Evolutionary conservation across 2,113 vertebrate species (phyloP), one percentile per base, ranked within the genome.

Genomic region (Bubo blakistoni): DNA sequence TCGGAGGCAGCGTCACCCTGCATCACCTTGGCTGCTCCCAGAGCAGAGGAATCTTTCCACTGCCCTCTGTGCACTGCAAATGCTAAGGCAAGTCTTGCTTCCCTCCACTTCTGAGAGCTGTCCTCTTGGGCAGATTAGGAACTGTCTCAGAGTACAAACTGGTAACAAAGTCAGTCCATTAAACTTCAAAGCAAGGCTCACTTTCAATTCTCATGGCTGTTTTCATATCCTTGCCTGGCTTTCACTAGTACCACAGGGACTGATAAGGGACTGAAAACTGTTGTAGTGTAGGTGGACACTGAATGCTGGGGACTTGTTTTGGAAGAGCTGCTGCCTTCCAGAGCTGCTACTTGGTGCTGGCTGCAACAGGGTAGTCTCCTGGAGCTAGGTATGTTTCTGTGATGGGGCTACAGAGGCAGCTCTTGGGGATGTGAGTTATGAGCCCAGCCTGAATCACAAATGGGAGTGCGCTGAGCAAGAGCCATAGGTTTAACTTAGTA

Each of bases 1-100:
- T 59, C 2, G 1, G 54, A 42, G 57, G 8, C 52, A 70, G n/a
- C 0, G 0, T 81, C 61, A 69, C 57, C 21, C 57, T 16, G 13
- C 26, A 74, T 85, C 38, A 9, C 73, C 65, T 38, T 29, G 30
- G 4, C 70, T 51, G 34, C 34, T 83, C n/a, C 6, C 5, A 7
- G n/a, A 73, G 72, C 65, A 89, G 47, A 65, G 80, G 9, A n/a
- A 5, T 49, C 52, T 76, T 94, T 57, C 57, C 22, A 15, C 61
- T 20, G 13, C 30, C 26, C 49, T 83, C 63, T 44, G 24, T 26
- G 21, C 25, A 5, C 19, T 42, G 59, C 46, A 66, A 20, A 54
- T 54, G 9, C 67, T 27, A n/a, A 91, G 47, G 11, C 26, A 3
- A 3, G 13, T 27, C 36, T 58, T 55, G 40, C 27, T 91, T 90